Percentiles rank a stretch among this genome's conserved stretches.
Evolutionary conservation across 2,888 invertebrate species (phyloP).

Genomic region (Cheilosia pagana): DNA sequence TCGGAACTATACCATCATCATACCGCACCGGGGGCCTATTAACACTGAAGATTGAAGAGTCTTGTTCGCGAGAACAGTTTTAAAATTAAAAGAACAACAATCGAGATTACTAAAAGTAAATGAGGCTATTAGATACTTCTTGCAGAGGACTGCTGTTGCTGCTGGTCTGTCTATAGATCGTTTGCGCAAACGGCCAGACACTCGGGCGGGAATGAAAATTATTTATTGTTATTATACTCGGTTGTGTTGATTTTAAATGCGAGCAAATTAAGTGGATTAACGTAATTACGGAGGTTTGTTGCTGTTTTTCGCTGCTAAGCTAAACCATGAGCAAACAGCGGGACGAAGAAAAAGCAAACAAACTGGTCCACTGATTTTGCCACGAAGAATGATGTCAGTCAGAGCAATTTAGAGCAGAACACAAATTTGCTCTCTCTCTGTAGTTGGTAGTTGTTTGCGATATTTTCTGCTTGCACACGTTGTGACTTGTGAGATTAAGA

Average conservation of each 20-base stretch:
- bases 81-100: slow-evolving; percentile 56
- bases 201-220: slow-evolving; percentile 25
- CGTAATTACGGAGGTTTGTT: slow-evolving; percentile 54
- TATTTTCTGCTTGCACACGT: slow-evolving; percentile 56
- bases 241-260: slow-evolving; percentile 54
- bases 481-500: slow-evolving; percentile 53
- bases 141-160: neutral
- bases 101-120: slow-evolving; percentile 65
- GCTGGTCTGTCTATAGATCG: neutral
- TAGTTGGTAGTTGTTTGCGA: slow-evolving; percentile 59
- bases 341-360: slow-evolving; percentile 15
- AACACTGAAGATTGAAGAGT: slow-evolving; percentile 16
- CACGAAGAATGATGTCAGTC: slow-evolving; percentile 56
- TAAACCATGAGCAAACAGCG: slow-evolving; percentile 7
- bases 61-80: neutral
- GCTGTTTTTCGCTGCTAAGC: slow-evolving; percentile 8
- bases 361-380: slow-evolving; percentile 56
- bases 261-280: slow-evolving; percentile 73
- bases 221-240: slow-evolving; percentile 44
- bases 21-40: slow-evolving; percentile 27
- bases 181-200: neutral
- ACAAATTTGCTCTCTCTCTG: slow-evolving; percentile 21
- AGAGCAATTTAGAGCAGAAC: slow-evolving; percentile 30
- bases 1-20: neutral
- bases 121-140: slow-evolving; percentile 50